Conservation (phyloP, 2,113 vertebrate genomes). For the Melanocharis versteri region DNA sequence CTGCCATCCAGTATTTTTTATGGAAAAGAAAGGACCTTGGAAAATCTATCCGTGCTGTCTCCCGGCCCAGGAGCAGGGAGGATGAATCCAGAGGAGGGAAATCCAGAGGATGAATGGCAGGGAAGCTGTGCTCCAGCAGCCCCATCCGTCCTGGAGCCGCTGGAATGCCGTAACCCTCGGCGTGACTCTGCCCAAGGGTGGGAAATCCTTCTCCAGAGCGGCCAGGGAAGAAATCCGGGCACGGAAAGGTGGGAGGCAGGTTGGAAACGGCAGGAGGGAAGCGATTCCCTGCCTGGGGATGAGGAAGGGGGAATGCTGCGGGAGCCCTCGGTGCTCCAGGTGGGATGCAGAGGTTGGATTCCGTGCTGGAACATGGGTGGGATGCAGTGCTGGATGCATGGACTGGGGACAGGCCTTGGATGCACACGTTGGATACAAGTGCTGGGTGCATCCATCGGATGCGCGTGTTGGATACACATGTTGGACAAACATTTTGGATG, state of each 20-base stretch:
- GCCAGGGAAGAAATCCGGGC: neutral
- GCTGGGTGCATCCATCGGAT: fast-evolving
- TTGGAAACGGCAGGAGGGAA: fast-evolving
- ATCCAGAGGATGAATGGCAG: neutral
- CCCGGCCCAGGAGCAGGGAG: fast-evolving
- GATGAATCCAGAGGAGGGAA: neutral
- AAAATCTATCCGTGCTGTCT: neutral
- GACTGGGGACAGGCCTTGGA: neutral
- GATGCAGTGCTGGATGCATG: neutral
- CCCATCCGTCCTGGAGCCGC: neutral
- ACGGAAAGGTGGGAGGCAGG: neutral
- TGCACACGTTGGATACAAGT: no score
- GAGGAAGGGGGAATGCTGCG: fast-evolving
- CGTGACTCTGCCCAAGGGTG: neutral
- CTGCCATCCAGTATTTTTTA: neutral
- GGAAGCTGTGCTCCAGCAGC: neutral
- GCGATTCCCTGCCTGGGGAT: fast-evolving
- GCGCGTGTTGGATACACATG: no score
- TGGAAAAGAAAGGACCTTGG: neutral
- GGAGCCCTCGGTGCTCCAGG: fast-evolving
- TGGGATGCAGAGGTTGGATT: neutral
- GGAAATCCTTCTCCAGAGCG: neutral
- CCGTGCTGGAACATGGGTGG: fast-evolving
- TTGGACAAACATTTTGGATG: no score
- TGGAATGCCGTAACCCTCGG: neutral